These are phyloP conservation scores for Myotis myotis DNA, from an alignment of 2,797 vertebrate species.

Conservation along the genomic window DNA sequence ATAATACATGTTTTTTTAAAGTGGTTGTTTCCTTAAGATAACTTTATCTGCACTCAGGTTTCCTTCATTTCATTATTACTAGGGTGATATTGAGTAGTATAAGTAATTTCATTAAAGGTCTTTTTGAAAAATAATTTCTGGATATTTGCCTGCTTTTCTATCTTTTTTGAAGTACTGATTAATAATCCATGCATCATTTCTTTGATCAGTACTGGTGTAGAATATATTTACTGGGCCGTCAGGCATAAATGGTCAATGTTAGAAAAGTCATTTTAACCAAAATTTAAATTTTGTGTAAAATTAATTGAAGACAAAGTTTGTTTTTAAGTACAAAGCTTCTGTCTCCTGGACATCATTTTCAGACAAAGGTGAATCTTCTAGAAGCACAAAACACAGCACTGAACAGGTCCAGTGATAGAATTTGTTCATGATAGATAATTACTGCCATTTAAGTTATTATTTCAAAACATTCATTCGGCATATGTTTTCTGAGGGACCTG, in stretches of 20 bases:
- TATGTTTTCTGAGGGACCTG: slow-evolving; percentile 40
- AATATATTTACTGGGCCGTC: not conserved
- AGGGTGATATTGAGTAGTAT: not conserved
- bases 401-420: not conserved
- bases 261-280: not conserved
- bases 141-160: not conserved
- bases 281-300: slow-evolving; percentile 51
- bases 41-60: not conserved
- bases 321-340: not conserved
- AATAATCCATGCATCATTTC: not conserved
- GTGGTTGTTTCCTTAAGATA: not conserved
- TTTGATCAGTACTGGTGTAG: not conserved
- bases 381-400: not conserved
- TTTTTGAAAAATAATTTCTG: slow-evolving; percentile 30
- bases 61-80: not conserved
- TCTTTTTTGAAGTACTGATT: not conserved
- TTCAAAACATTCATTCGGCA: not conserved
- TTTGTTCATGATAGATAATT: not conserved
- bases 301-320: not conserved
- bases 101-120: not conserved
- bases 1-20: not conserved
- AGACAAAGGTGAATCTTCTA: slow-evolving; percentile 31
- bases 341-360: not conserved
- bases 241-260: not conserved
- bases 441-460: slow-evolving; percentile 25